phyloP scores from a whole-genome alignment of 2,888 invertebrate genomes.

The Tachina lurida region DNA sequence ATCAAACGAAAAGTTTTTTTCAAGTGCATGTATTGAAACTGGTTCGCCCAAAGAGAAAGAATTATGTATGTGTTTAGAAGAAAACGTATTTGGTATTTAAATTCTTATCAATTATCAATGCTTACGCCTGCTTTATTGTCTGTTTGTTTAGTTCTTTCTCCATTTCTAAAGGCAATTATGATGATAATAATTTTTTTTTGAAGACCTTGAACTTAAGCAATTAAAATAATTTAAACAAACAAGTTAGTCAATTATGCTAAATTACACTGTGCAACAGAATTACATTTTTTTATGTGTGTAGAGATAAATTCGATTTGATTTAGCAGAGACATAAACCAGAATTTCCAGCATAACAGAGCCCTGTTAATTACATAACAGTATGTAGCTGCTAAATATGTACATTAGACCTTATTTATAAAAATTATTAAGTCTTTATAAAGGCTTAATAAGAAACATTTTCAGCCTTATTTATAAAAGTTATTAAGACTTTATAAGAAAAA shows the following conservation, averaged over 20 bases:
- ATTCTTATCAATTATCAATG: background rate
- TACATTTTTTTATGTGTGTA: too few species aligned
- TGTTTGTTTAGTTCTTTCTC: background rate
- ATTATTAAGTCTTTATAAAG: too few species aligned
- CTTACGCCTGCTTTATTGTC: background rate
- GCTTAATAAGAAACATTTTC: too few species aligned
- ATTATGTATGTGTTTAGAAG: too few species aligned
- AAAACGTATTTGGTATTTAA: background rate
- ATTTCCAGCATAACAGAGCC: too few species aligned
- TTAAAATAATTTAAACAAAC: background rate
- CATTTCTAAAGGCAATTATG: background rate
- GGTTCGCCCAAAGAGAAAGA: background rate
- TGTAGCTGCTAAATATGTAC: too few species aligned
- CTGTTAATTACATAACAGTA: too few species aligned
- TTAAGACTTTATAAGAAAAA: too few species aligned
- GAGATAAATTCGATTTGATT: too few species aligned
- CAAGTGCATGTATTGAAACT: background rate
- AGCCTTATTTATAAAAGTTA: too few species aligned
- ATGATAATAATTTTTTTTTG: background rate
- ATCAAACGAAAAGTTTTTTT: background rate
- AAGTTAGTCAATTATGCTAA: background rate
- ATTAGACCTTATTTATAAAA: too few species aligned
- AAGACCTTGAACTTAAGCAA: constrained; percentile 23
- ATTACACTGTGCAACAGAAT: background rate
- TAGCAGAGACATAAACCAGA: too few species aligned